Conservation (phyloP, 2,888 invertebrate genomes). For the Acanthosoma haemorrhoidale region DNA sequence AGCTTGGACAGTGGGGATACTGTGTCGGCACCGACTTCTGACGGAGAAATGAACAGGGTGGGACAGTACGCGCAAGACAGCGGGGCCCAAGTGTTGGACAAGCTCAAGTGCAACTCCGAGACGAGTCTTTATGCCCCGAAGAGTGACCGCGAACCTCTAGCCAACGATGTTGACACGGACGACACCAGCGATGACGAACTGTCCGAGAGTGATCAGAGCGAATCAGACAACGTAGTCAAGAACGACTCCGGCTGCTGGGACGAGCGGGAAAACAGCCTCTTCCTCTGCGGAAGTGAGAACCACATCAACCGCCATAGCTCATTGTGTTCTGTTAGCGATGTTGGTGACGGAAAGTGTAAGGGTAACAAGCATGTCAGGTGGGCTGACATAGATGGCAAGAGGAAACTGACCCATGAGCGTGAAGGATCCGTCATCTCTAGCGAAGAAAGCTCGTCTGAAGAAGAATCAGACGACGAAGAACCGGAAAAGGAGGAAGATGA, state of each 20-base stretch:
- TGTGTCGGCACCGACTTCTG: background rate
- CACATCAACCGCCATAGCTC: background rate
- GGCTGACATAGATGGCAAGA: constrained; percentile 33
- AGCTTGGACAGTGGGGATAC: constrained; percentile 2
- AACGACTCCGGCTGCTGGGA: constrained; percentile 28
- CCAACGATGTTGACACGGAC: background rate
- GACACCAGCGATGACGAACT: constrained; percentile 17
- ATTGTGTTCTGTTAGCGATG: background rate
- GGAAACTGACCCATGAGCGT: constrained; percentile 19
- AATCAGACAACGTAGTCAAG: constrained; percentile 16
- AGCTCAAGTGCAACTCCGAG: background rate
- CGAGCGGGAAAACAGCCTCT: background rate
- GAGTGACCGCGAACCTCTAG: background rate
- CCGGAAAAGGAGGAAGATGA: constrained; percentile 30
- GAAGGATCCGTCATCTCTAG: constrained; percentile 26
- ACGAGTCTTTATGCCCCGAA: background rate
- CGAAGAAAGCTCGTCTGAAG: constrained; percentile 26
- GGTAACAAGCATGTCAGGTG: constrained; percentile 34
- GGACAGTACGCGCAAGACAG: background rate
- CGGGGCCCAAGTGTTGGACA: background rate
- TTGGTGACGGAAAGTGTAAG: background rate
- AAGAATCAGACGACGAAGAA: constrained; percentile 28
- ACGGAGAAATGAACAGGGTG: background rate
- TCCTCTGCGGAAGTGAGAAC: background rate
- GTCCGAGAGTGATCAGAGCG: constrained; percentile 16